Evolutionary conservation across 1,140 invertebrate species (phyloP).

Genomic region (Heterodera carotae): DNA sequence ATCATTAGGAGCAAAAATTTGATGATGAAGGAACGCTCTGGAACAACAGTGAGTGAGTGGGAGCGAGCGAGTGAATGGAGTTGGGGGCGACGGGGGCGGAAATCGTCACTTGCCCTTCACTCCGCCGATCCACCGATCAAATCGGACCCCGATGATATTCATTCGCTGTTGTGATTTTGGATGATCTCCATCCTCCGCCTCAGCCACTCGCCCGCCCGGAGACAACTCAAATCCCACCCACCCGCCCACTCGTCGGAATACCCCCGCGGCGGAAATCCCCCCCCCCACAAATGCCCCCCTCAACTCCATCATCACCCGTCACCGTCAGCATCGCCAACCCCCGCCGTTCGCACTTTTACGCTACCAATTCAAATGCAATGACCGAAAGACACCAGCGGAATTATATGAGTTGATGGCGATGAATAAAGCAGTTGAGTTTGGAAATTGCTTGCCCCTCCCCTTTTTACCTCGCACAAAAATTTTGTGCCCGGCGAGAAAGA

Average conservation of each 20-base stretch:
- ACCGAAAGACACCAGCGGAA: not conserved
- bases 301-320: not conserved
- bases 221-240: not conserved
- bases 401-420: no score
- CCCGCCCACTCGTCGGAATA: not conserved
- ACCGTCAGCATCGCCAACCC: not conserved
- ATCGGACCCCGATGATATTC: not conserved
- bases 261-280: not conserved
- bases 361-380: not conserved
- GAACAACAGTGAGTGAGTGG: not conserved
- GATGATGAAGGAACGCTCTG: no score
- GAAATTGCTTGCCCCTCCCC: not conserved
- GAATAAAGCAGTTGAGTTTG: no score
- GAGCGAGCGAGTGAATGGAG: no score
- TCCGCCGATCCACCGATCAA: not conserved
- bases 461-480: constrained; percentile 39
- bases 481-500: constrained; percentile 45
- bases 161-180: not conserved
- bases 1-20: not conserved
- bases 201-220: no score
- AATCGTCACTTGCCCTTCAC: not conserved
- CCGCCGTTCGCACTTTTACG: not conserved
- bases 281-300: no score
- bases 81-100: no score
- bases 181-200: not conserved